Base-by-base conservation (phyloP, 2,888 invertebrate species). In the Aphidoletes aphidimyza region DNA sequence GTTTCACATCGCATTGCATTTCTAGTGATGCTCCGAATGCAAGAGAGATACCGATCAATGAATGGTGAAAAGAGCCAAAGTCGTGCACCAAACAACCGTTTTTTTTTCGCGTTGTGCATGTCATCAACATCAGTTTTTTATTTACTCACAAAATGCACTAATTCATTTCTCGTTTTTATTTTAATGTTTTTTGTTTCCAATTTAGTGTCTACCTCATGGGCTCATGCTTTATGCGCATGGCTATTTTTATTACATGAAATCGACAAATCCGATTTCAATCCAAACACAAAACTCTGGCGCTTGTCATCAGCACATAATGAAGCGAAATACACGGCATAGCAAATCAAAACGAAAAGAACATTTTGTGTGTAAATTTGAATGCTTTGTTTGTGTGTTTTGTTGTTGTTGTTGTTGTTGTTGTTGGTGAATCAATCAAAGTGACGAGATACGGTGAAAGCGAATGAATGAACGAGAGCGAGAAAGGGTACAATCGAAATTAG, bases 61-160 rank as follows among this genome's bases (percentile, higher is more conserved):
- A 54, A 22, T 11, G 3, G 14, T 22, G 30, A 22, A 22, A 54
- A 54, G 22, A 3, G 54, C 54, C 30, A 69, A 14, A 69, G 17
- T 69, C 34, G 69, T 69, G 69, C 69, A 30, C 30, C 30, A 69
- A 69, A 69, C 69, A 69, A 69, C 69, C 34, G 69, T 69, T 69
- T 69, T 69, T 69, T 69, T 69, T 69, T 69, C 30, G 69, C 69
- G 69, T 69, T 69, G 69, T 69, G 69, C 69, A 69, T 69, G 69
- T 69, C 69, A 69, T 69, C 69, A 69, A 30, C 34, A 69, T 69
- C 69, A 69, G 69, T 22, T 69, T 69, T 30, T 69, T 69, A 69
- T 69, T 54, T 26, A 30, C 69, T 69, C 69, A 14, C 42, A 69
- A 69, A 69, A 69, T 69, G 69, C 69, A 69, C 30, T 30, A 69